A percentile compares a stretch with the other conserved stretches of the same genome.
phyloP scores from a whole-genome alignment of 2,113 vertebrate species.

The Rhodinocichla rosea region DNA sequence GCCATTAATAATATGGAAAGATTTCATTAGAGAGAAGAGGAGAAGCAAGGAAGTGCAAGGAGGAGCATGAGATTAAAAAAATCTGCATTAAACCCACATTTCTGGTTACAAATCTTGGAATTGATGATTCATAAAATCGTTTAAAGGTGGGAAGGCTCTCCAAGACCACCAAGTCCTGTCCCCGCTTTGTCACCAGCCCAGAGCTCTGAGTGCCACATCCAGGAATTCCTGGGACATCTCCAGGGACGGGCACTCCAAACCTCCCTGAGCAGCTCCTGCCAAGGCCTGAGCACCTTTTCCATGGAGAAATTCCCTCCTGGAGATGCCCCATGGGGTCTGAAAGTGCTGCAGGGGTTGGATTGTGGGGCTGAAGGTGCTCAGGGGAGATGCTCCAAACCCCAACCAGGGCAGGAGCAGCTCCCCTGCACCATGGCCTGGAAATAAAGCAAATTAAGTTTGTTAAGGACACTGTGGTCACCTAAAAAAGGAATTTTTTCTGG shows the following conservation, averaged over 20 bases:
- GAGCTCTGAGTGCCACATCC: background rate
- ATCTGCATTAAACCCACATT: rapidly evolving
- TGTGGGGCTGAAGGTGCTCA: rapidly evolving
- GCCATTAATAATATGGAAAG: constrained; percentile 48
- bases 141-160: background rate
- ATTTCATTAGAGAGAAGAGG: constrained; percentile 17
- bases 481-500: background rate
- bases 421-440: rapidly evolving
- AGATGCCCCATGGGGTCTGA: rapidly evolving
- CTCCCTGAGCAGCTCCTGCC: background rate
- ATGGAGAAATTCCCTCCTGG: background rate
- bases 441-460: rapidly evolving
- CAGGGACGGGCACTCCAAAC: background rate
- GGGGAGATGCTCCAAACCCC: background rate
- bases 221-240: background rate
- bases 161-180: rapidly evolving
- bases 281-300: rapidly evolving
- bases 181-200: background rate
- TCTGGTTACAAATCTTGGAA: background rate
- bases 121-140: background rate
- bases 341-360: background rate
- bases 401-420: background rate
- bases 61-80: background rate
- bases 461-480: rapidly evolving
- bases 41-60: background rate